phyloP scores from a whole-genome alignment of 2,888 invertebrate species.

The Phasia obesa region DNA sequence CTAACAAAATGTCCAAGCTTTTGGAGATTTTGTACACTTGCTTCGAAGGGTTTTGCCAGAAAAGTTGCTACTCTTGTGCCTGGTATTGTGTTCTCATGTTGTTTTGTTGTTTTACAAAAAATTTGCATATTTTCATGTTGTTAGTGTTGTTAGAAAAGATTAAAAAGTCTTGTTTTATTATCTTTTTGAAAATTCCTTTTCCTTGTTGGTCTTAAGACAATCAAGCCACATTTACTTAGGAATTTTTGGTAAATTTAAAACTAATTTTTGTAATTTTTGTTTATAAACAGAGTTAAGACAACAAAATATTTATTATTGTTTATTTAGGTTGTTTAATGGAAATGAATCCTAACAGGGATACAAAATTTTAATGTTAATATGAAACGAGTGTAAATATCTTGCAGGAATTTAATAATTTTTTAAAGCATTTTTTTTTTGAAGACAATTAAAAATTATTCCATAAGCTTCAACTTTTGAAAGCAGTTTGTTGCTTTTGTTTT shows the following conservation, averaged over 20 bases:
- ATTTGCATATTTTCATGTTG: slow-evolving; percentile 66
- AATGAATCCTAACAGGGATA: background rate
- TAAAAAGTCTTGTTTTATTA: slow-evolving; percentile 64
- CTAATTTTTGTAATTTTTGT: slow-evolving; percentile 64
- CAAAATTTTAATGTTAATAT: slow-evolving; percentile 17
- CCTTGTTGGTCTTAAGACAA: slow-evolving; percentile 45
- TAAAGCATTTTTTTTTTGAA: no score
- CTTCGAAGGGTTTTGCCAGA: slow-evolving; percentile 18
- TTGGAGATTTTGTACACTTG: slow-evolving; percentile 11
- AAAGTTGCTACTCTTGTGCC: slow-evolving; percentile 4
- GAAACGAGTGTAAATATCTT: slow-evolving; percentile 2
- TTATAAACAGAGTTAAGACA: slow-evolving; percentile 51
- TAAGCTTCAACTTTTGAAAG: no score
- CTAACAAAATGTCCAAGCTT: slow-evolving; percentile 23
- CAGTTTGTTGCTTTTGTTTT: no score
- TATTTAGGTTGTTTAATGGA: slow-evolving; percentile 40
- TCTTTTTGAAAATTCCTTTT: slow-evolving; percentile 17
- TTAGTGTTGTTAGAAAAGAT: slow-evolving; percentile 39
- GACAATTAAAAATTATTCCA: no score
- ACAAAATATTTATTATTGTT: slow-evolving; percentile 55
- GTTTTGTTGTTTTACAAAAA: slow-evolving; percentile 49
- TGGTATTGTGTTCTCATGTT: slow-evolving; percentile 16
- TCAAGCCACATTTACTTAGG: slow-evolving; percentile 60
- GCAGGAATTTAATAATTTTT: slow-evolving; percentile 11
- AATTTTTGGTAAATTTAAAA: slow-evolving; percentile 66